A percentile compares a stretch with the other conserved stretches of the same genome.
phyloP scores from a whole-genome alignment of 1,140 invertebrate species.

The Matsumurasca onukii region DNA sequence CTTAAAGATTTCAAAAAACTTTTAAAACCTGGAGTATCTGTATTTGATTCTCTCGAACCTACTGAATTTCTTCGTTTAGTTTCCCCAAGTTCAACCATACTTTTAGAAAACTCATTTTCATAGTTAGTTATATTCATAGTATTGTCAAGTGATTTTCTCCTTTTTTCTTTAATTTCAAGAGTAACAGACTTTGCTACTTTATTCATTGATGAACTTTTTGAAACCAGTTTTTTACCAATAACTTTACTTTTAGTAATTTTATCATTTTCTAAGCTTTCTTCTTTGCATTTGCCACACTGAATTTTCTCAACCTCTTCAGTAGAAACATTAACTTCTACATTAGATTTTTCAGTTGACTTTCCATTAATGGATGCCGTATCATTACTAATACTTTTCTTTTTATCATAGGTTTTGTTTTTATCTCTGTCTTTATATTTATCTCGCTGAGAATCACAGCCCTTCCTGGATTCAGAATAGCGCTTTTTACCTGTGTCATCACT shows the following conservation, averaged over 20 bases:
- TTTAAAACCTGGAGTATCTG: neutral
- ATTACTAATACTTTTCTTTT: constrained; percentile 47
- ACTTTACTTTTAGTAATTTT: too few relatives aligned
- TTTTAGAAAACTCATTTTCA: neutral
- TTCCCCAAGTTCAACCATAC: neutral
- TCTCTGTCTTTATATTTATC: constrained; percentile 44
- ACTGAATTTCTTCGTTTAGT: neutral
- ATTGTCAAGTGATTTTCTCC: constrained; percentile 8
- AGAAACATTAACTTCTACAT: neutral
- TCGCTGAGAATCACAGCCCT: neutral
- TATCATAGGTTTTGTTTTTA: constrained; percentile 50
- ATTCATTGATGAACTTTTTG: too few relatives aligned
- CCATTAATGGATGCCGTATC: neutral
- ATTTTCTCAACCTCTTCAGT: neutral
- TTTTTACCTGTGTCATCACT: neutral
- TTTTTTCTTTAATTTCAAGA: neutral
- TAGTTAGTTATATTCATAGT: neutral
- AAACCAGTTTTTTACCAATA: too few relatives aligned
- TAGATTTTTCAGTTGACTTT: neutral
- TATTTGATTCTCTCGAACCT: neutral
- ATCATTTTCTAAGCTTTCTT: neutral
- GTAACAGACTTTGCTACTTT: constrained; percentile 1
- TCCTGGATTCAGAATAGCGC: neutral
- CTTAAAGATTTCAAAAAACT: neutral
- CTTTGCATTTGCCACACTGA: neutral